These are phyloP conservation scores for Herpetotheres cachinnans DNA, from an alignment of 2,113 vertebrate genomes.

Conservation along the genomic window DNA sequence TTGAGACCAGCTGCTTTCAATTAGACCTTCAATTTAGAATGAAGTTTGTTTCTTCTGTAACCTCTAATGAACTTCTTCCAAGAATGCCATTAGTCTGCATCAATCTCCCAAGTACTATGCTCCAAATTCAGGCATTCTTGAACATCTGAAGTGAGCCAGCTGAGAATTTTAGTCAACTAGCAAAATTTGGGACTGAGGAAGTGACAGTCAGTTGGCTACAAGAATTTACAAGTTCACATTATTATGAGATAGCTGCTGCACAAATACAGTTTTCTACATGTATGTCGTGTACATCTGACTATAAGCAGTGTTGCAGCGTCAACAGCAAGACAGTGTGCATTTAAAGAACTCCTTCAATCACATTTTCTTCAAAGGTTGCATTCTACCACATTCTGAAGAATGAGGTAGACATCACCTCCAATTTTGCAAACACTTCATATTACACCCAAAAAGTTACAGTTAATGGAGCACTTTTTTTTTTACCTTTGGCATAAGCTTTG, in stretches of 20 bases:
- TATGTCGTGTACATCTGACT: accelerated
- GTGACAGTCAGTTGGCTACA: neutral
- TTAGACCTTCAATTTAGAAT: neutral
- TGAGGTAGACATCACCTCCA: neutral
- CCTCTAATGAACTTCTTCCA: neutral
- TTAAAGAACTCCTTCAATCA: neutral
- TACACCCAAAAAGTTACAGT: neutral
- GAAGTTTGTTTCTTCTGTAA: neutral
- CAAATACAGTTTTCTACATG: neutral
- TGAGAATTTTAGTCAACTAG: neutral
- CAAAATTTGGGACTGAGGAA: neutral
- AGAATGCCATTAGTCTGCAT: neutral
- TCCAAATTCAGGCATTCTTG: neutral
- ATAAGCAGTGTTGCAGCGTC: neutral
- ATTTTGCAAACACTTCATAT: neutral
- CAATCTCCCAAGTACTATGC: neutral
- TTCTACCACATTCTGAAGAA: neutral
- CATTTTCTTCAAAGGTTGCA: neutral
- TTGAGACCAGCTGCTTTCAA: neutral
- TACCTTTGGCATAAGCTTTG: neutral
- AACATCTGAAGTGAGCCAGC: neutral
- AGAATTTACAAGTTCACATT: neutral
- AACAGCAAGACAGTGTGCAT: neutral
- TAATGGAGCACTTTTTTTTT: neutral
- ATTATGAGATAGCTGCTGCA: neutral